phyloP scores from a whole-genome alignment of 2,888 invertebrate genomes.

The Chloroclystis v-ata region DNA sequence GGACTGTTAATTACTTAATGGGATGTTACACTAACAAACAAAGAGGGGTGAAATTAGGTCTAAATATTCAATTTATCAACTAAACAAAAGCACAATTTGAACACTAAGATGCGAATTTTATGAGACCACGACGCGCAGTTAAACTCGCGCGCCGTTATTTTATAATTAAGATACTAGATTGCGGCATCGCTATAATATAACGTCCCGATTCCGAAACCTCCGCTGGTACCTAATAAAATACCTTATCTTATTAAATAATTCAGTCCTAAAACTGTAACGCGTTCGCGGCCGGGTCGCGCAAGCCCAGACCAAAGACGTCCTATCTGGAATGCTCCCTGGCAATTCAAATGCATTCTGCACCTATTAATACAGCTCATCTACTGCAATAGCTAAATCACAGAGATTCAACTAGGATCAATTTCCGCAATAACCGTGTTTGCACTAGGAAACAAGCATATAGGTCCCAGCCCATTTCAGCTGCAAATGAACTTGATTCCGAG shows the following conservation, averaged over 20 bases:
- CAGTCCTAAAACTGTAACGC: conserved; percentile 45
- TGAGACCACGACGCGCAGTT: conserved; percentile 42
- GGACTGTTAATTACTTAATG: no score
- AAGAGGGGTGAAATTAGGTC: no score
- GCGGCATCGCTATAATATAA: conserved; percentile 32
- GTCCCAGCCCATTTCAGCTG: no score
- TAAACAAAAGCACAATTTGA: conserved; percentile 63
- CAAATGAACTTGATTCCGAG: no score
- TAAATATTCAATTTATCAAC: conserved; percentile 54
- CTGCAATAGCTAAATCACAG: background rate
- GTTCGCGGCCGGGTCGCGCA: conserved; percentile 15
- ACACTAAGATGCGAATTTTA: conserved; percentile 46
- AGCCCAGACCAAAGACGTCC: conserved; percentile 8
- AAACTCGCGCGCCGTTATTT: conserved; percentile 34
- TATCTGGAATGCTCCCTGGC: conserved; percentile 7
- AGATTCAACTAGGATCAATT: background rate
- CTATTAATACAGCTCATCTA: background rate
- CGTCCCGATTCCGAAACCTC: conserved; percentile 39
- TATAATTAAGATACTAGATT: conserved; percentile 26
- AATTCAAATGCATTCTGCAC: conserved; percentile 1
- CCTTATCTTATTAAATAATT: conserved; percentile 42
- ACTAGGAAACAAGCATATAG: no score
- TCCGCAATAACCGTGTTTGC: background rate
- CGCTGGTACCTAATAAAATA: conserved; percentile 31
- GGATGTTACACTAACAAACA: no score